These are phyloP conservation scores for Drosophila orosa DNA, from an alignment of 1,140 invertebrate genomes.

Conservation along the genomic window DNA sequence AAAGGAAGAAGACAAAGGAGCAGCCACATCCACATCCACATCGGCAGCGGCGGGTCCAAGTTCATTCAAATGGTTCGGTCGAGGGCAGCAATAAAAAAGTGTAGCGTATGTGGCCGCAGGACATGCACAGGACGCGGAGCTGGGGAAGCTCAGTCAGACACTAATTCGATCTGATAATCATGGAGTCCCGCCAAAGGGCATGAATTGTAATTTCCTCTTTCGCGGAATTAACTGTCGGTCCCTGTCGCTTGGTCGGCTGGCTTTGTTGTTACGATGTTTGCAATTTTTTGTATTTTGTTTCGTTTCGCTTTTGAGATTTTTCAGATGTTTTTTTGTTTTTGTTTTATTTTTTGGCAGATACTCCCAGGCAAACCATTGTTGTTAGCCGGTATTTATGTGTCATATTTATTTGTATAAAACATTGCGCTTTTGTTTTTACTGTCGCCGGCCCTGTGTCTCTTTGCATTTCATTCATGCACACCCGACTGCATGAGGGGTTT, in stretches of 20 bases:
- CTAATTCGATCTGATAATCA: constrained; percentile 84
- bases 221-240: constrained; percentile 84
- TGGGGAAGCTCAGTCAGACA: constrained; percentile 64
- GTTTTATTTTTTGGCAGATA: constrained; percentile 20
- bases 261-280: constrained; percentile 60
- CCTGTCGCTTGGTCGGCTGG: constrained; percentile 54
- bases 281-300: constrained; percentile 38
- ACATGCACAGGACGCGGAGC: constrained; percentile 35
- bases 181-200: constrained; percentile 83
- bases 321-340: constrained; percentile 13
- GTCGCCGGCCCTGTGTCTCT: constrained; percentile 15
- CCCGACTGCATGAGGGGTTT: constrained; percentile 30
- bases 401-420: constrained; percentile 80
- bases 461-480: constrained; percentile 52
- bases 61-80: constrained; percentile 71
- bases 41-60: constrained; percentile 53
- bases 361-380: constrained; percentile 40
- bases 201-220: constrained; percentile 84
- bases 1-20: constrained; percentile 41
- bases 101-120: constrained; percentile 71
- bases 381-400: constrained; percentile 69
- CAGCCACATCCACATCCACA: constrained; percentile 39
- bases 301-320: constrained; percentile 20
- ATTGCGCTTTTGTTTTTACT: constrained; percentile 64
- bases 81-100: constrained; percentile 68